Evolutionary conservation across 2,888 invertebrate genomes (phyloP).

Genomic region (Subacronicta megacephala): DNA sequence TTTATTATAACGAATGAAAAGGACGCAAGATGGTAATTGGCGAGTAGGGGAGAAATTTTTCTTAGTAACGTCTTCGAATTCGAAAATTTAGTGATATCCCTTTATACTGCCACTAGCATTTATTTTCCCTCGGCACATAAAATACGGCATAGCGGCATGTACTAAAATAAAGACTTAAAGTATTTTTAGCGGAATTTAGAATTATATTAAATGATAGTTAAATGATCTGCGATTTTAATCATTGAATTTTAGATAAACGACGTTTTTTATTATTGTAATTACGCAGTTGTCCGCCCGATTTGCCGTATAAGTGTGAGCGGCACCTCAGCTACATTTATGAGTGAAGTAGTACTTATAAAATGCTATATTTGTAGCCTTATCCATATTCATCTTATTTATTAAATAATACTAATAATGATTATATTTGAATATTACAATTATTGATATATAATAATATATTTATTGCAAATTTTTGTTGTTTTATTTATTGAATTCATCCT

Average conservation of each 20-base stretch:
- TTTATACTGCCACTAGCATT: slow-evolving; percentile 56
- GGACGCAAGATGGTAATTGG: slow-evolving; percentile 50
- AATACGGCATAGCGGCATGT: slow-evolving; percentile 31
- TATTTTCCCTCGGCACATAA: slow-evolving; percentile 32
- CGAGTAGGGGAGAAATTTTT: slow-evolving; percentile 42
- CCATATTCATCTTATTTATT: slow-evolving; percentile 79
- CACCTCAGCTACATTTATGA: slow-evolving; percentile 73
- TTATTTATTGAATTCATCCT: slow-evolving; percentile 23
- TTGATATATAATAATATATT: slow-evolving; percentile 86
- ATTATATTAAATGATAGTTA: slow-evolving; percentile 39
- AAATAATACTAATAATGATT: slow-evolving; percentile 60
- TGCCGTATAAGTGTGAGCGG: slow-evolving; percentile 49
- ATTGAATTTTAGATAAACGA: slow-evolving; percentile 47
- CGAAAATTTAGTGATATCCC: slow-evolving; percentile 30
- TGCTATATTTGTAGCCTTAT: slow-evolving; percentile 85
- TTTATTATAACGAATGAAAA: slow-evolving; percentile 59
- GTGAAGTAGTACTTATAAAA: slow-evolving; percentile 72
- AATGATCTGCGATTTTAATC: slow-evolving; percentile 57
- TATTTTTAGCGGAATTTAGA: slow-evolving; percentile 55
- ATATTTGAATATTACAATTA: slow-evolving; percentile 79
- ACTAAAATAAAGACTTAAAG: slow-evolving; percentile 53
- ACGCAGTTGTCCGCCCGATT: slow-evolving; percentile 31
- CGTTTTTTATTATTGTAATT: slow-evolving; percentile 33
- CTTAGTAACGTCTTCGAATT: slow-evolving; percentile 35
- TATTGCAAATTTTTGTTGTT: slow-evolving; percentile 72